These are phyloP conservation scores for Uromys caudimaculatus DNA, from an alignment of 2,797 vertebrate species.

Conservation along the genomic window DNA sequence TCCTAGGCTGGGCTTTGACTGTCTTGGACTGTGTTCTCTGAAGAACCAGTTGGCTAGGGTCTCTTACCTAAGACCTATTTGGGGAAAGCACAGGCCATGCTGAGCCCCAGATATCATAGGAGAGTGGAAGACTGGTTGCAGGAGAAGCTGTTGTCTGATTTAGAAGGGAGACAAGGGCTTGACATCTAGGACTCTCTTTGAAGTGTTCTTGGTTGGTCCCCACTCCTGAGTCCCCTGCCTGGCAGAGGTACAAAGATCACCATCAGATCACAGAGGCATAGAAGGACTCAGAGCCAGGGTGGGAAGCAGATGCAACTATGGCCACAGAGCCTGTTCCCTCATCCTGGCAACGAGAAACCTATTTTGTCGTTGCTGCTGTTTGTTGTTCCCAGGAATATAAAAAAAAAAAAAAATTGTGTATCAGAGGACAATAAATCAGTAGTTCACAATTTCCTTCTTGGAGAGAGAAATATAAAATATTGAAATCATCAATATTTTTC, in stretches of 20 bases:
- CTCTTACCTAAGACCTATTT: not conserved
- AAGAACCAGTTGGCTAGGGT: not conserved
- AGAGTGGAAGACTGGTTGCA: not conserved
- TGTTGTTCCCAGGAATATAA: not conserved
- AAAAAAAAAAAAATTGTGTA: not conserved
- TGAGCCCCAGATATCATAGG: not conserved
- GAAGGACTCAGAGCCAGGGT: not conserved
- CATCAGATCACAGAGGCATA: not conserved
- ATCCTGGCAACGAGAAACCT: fast-evolving
- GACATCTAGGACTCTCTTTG: not conserved
- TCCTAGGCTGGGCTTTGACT: not conserved
- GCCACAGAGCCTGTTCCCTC: not conserved
- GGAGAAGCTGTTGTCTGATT: not conserved
- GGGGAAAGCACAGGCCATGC: not conserved
- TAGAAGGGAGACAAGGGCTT: not conserved
- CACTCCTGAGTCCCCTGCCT: not conserved
- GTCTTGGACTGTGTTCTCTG: not conserved
- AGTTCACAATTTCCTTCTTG: constrained; percentile 34
- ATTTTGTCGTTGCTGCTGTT: not conserved
- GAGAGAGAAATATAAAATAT: constrained; percentile 59
- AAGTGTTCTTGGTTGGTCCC: not conserved
- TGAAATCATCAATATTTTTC: constrained; percentile 65
- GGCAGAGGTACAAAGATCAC: too few species aligned
- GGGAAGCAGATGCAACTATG: not conserved
- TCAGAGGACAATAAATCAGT: constrained; percentile 45